These are phyloP conservation scores for Boloria euphrosyne DNA, from an alignment of 2,888 invertebrate genomes.

Conservation along the genomic window DNA sequence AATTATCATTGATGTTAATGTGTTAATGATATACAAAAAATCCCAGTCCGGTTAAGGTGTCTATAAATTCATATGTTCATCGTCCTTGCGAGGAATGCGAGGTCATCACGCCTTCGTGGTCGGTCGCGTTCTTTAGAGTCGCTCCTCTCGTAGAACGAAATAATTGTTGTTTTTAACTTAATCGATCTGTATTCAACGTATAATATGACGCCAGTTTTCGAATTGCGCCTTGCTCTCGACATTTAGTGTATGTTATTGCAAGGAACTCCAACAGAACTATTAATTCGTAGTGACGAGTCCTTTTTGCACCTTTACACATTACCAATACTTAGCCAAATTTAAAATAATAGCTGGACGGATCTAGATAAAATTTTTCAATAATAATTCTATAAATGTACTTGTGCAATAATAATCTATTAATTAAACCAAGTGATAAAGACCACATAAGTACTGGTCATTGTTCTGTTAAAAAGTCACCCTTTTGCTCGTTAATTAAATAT, in stretches of 20 bases:
- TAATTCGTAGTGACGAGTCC: slow-evolving; percentile 3
- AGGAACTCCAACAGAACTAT: background rate
- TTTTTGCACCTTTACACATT: too few relatives aligned
- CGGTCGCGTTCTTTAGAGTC: slow-evolving; percentile 65
- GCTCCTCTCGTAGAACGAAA: slow-evolving; percentile 71
- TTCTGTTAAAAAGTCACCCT: too few relatives aligned
- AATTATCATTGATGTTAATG: slow-evolving; percentile 15
- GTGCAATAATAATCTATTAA: too few relatives aligned
- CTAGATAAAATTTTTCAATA: too few relatives aligned
- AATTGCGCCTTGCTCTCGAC: slow-evolving; percentile 53
- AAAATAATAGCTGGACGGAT: too few relatives aligned
- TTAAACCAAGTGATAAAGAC: too few relatives aligned
- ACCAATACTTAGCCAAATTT: too few relatives aligned
- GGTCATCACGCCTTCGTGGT: slow-evolving; percentile 72
- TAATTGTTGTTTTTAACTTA: slow-evolving; percentile 62
- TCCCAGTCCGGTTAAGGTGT: slow-evolving; percentile 47
- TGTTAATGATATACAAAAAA: slow-evolving; percentile 35
- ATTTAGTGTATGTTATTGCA: background rate
- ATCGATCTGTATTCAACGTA: slow-evolving; percentile 69
- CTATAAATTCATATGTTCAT: slow-evolving; percentile 55
- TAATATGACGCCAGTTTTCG: slow-evolving; percentile 61
- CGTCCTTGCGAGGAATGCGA: slow-evolving; percentile 83
- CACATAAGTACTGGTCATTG: too few relatives aligned
- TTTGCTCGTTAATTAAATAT: too few relatives aligned
- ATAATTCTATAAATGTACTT: too few relatives aligned